phyloP scores from a whole-genome alignment of 2,888 invertebrate genomes.

The Allygus modestus region DNA sequence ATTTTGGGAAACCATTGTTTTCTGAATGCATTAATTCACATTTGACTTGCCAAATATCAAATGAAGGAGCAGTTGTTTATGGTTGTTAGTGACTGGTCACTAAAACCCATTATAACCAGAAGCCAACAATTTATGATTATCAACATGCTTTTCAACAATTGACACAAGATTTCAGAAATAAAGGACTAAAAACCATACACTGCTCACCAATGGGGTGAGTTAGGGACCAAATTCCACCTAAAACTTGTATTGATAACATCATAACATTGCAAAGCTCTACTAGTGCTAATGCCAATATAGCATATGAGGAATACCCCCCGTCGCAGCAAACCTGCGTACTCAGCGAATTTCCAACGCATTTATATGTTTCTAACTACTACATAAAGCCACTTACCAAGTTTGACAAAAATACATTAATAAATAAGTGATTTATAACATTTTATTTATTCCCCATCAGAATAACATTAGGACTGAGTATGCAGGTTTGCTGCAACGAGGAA shows the following conservation, averaged over 20 bases:
- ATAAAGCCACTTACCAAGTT: too few relatives aligned
- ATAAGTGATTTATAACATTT: too few relatives aligned
- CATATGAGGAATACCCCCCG: too few relatives aligned
- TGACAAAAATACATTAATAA: too few relatives aligned
- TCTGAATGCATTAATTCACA: neutral
- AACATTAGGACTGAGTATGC: too few relatives aligned
- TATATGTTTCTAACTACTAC: too few relatives aligned
- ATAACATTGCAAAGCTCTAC: constrained; percentile 10
- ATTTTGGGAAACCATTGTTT: neutral
- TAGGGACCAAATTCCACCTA: neutral
- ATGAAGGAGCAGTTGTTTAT: constrained; percentile 1
- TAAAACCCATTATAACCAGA: neutral
- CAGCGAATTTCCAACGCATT: too few relatives aligned
- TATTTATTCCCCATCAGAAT: too few relatives aligned
- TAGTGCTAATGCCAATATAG: neutral
- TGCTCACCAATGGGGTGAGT: constrained; percentile 39
- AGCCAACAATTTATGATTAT: constrained; percentile 3
- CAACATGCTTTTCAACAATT: neutral
- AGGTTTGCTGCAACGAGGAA: too few relatives aligned
- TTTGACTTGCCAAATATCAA: neutral
- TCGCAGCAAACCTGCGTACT: too few relatives aligned
- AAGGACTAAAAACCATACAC: neutral
- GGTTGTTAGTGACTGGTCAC: constrained; percentile 13
- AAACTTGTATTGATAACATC: neutral
- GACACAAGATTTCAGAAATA: neutral